These are phyloP conservation scores for Caerostris darwini DNA, from an alignment of 1,140 invertebrate species.

Conservation along the genomic window DNA sequence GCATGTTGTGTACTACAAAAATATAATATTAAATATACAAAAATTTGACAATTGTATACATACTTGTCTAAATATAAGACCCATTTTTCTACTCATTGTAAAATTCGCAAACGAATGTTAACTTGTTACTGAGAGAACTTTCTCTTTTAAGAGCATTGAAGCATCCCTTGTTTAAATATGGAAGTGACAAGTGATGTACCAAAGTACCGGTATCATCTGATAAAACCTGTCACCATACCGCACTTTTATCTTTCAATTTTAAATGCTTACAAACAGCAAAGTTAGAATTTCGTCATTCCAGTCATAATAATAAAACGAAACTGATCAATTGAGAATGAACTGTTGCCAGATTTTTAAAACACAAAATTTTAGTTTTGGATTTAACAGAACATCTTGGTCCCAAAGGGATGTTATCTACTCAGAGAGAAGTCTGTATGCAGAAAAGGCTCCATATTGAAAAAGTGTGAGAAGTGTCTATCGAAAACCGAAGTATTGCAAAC, in stretches of 20 bases:
- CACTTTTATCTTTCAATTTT: not conserved
- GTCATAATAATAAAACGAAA: not conserved
- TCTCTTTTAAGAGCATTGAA: too few relatives aligned
- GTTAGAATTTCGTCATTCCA: not conserved
- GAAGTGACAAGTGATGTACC: not conserved
- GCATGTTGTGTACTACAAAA: too few relatives aligned
- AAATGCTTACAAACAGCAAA: not conserved
- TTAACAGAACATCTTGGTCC: too few relatives aligned
- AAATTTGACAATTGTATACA: not conserved
- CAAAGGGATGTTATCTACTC: too few relatives aligned
- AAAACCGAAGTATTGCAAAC: too few relatives aligned
- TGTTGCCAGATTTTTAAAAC: not conserved
- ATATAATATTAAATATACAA: too few relatives aligned
- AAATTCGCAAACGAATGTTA: not conserved
- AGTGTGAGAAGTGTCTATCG: too few relatives aligned
- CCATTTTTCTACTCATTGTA: not conserved
- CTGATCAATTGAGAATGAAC: not conserved
- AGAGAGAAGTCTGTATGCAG: too few relatives aligned
- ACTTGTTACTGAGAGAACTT: too few relatives aligned
- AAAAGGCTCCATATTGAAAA: too few relatives aligned
- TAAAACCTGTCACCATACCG: not conserved
- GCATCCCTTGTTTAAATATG: too few relatives aligned
- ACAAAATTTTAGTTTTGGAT: too few relatives aligned
- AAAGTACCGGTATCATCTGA: not conserved
- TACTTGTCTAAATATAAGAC: slow-evolving; percentile 25